Base-by-base conservation (phyloP, 2,888 invertebrate species). In the Drosophila anceps region DNA sequence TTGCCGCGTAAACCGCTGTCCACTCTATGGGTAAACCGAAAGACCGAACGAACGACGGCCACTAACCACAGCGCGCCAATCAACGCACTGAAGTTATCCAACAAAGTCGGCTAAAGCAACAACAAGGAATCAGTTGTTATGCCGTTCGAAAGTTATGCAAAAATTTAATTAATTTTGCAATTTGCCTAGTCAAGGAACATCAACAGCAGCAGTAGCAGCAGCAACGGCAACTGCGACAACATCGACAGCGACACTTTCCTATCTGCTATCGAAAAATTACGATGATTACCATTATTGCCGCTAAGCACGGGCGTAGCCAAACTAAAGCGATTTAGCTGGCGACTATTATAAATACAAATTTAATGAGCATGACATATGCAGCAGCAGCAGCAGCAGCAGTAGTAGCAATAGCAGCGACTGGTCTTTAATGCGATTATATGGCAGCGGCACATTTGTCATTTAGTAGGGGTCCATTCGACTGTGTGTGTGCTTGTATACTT, bases 81-180 rank as follows among this genome's bases (percentile, higher is more conserved):
- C 84, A 88, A 86, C 84, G 86, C 77, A 69, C 71, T 69, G 62
- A 72, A 82, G 82, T 82, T 81, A 72, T 69, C 64, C 73, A 81
- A 82, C 82, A 81, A 73, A 63, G 75, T 71, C 67, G 39, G 44
- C 64, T 66, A 50, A 35, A 68, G 39, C 64, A 72, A 61, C 58
- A 67, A 61, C 64, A 65, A 62, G 29, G 53, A 60, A 65, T 57
- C 69, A 62, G 63, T 76, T 82, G 66, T 75, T 83, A 58, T 75
- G 73, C 74, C 70, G 76, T 76, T 88, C 64, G 84, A 88, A 88
- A 85, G 88, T 85, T 85, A 73, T 75, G 88, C 88, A 81, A 74
- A 88, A 87, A 81, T 85, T 88, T 89, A 87, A 87, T 87, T 87
- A 89, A 89, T 88, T 88, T 88, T 79, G 79, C 74, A 89, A 87